phyloP scores from a whole-genome alignment of 2,797 vertebrate species.

The Cynopterus sphinx region DNA sequence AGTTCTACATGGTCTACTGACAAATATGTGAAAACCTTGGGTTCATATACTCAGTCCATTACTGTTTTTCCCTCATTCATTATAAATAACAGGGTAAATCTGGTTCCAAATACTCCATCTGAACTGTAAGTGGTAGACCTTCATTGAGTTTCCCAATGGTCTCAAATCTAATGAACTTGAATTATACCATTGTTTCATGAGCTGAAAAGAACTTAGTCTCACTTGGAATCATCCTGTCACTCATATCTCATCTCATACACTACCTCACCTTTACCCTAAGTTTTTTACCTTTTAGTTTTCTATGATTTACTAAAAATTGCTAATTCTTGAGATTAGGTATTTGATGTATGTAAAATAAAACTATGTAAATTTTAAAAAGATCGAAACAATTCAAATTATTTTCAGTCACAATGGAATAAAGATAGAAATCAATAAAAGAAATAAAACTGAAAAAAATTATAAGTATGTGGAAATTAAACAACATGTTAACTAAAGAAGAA shows the following conservation, averaged over 20 bases:
- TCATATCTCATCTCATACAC: neutral
- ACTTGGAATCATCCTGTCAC: neutral
- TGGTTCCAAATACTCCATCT: neutral
- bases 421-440: neutral
- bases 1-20: neutral
- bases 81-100: neutral
- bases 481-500: neutral
- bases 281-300: neutral
- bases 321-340: neutral
- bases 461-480: neutral
- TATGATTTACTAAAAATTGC: neutral
- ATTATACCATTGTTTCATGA: neutral
- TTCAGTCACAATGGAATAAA: neutral
- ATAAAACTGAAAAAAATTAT: neutral
- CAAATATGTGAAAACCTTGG: neutral
- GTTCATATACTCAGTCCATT: neutral
- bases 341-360: neutral
- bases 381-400: neutral
- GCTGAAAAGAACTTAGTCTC: neutral
- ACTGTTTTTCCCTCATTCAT: too few relatives aligned
- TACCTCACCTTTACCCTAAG: neutral
- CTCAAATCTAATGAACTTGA: neutral
- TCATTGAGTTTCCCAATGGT: neutral
- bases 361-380: neutral
- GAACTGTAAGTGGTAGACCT: neutral